phyloP scores from a whole-genome alignment of 2,113 vertebrate species.

The Lepus americanus region DNA sequence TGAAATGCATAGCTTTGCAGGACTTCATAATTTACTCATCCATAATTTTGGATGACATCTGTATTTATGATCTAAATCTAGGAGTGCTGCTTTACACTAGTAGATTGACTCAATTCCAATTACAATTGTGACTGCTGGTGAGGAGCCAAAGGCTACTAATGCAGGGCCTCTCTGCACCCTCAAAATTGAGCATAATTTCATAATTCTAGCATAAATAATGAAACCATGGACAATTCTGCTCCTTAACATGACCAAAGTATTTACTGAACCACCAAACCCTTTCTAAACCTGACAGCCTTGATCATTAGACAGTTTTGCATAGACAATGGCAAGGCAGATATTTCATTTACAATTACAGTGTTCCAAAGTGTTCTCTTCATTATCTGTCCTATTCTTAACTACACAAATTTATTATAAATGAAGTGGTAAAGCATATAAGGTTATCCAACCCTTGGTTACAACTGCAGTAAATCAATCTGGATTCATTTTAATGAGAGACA shows the following conservation, averaged over 20 bases:
- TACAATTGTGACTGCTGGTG: neutral
- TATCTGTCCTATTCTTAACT: conserved; percentile 86
- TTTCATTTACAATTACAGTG: conserved; percentile 76
- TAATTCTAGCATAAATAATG: neutral
- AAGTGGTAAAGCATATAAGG: conserved; percentile 82
- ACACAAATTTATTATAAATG: conserved; percentile 83
- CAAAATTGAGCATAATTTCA: neutral
- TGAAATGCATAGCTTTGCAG: neutral
- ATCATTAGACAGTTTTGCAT: neutral
- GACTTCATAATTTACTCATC: neutral
- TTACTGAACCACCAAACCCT: neutral
- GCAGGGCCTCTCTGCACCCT: neutral
- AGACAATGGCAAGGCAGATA: conserved; percentile 65
- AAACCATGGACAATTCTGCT: neutral
- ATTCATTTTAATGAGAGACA: conserved; percentile 83
- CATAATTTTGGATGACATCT: neutral
- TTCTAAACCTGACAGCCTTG: neutral
- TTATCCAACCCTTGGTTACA: conserved; percentile 83
- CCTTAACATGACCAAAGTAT: neutral
- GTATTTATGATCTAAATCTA: neutral
- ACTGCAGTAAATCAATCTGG: conserved; percentile 83
- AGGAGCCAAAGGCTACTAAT: neutral
- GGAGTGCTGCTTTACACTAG: neutral
- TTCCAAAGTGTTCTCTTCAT: conserved; percentile 80
- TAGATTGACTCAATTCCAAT: neutral